Percentiles rank a stretch among this genome's conserved stretches.
Conservation (phyloP, 1,140 invertebrate species). For the Lordiphosa clarofinis region DNA sequence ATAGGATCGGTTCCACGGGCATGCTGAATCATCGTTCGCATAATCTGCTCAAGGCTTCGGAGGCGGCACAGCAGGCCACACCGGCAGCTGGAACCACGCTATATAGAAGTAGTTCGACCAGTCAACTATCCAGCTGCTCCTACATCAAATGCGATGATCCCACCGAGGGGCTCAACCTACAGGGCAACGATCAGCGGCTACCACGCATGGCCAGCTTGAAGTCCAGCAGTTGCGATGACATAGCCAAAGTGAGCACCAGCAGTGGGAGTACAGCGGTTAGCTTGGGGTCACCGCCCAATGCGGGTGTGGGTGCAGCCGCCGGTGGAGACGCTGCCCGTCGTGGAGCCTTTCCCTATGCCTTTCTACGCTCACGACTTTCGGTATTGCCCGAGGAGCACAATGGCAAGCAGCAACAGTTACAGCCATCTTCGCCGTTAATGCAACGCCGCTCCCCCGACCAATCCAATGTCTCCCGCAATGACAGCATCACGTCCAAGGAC, state of each 20-base stretch:
- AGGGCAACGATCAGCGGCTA: slow-evolving; percentile 57
- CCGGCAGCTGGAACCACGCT: slow-evolving; percentile 80
- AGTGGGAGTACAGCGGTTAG: slow-evolving; percentile 27
- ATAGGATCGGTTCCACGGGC: slow-evolving; percentile 87
- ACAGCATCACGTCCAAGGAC: slow-evolving; percentile 79
- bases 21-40: slow-evolving; percentile 84
- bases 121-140: slow-evolving; percentile 84
- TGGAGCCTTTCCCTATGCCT: slow-evolving; percentile 88
- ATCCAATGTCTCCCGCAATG: slow-evolving; percentile 73
- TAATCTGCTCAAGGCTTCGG: slow-evolving; percentile 78
- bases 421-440: slow-evolving; percentile 38
- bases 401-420: slow-evolving; percentile 45
- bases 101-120: slow-evolving; percentile 89
- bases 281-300: slow-evolving; percentile 33
- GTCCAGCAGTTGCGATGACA: slow-evolving; percentile 79
- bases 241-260: slow-evolving; percentile 71
- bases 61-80: slow-evolving; percentile 65
- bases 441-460: slow-evolving; percentile 61
- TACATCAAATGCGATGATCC: slow-evolving; percentile 90
- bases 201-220: slow-evolving; percentile 49
- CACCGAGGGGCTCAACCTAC: slow-evolving; percentile 86
- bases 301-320: not conserved
- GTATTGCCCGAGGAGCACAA: slow-evolving; percentile 87
- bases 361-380: slow-evolving; percentile 87
- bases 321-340: slow-evolving; percentile 45